These are phyloP conservation scores for Proteles cristata DNA, from an alignment of 2,113 vertebrate species.

Conservation along the genomic window DNA sequence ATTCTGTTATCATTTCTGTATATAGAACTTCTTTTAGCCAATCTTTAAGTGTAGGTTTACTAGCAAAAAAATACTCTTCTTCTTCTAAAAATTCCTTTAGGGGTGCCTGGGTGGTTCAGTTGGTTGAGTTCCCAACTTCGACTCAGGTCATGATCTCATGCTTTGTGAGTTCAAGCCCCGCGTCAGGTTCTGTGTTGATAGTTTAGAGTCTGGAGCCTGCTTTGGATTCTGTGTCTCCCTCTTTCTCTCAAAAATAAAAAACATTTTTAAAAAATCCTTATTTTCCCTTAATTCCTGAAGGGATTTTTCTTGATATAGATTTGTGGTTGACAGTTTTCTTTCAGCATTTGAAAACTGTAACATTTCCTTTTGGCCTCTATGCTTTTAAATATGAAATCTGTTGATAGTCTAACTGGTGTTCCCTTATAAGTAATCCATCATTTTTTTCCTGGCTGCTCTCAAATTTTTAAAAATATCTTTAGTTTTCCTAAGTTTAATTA, in stretches of 20 bases:
- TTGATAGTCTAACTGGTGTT: background rate
- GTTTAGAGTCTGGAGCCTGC: no score
- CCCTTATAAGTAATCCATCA: background rate
- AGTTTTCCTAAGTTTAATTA: slow-evolving; percentile 50
- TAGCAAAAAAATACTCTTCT: slow-evolving; percentile 24
- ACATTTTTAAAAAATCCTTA: slow-evolving; percentile 7
- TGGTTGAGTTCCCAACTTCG: no score
- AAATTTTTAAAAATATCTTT: background rate
- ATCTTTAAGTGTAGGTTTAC: background rate
- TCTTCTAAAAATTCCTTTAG: slow-evolving; percentile 16
- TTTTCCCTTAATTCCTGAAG: slow-evolving; percentile 31
- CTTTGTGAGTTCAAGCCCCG: no score
- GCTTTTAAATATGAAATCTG: slow-evolving; percentile 47
- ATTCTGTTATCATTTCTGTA: background rate
- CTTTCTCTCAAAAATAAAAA: no score
- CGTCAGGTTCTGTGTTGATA: no score
- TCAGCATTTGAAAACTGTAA: slow-evolving; percentile 30
- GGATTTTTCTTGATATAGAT: background rate
- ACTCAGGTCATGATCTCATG: no score
- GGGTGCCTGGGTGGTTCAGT: no score
- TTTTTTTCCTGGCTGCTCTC: background rate
- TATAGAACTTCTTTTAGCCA: background rate
- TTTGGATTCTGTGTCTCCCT: no score
- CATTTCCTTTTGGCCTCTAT: background rate
- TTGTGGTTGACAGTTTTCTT: background rate